These are phyloP conservation scores for Epinotia demarniana DNA, from an alignment of 2,888 invertebrate species.

Conservation along the genomic window DNA sequence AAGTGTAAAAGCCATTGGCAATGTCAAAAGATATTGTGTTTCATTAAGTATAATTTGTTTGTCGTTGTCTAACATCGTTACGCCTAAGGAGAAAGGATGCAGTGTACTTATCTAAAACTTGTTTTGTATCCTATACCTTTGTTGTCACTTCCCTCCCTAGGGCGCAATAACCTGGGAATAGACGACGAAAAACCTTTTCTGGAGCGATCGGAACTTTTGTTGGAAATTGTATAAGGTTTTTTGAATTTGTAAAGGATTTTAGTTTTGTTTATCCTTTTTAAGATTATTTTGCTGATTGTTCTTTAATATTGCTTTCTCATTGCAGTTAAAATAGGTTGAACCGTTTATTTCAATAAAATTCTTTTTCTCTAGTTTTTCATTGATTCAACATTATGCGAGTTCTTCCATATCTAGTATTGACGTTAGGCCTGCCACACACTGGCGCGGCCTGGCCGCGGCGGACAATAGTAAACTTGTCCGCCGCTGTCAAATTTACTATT, in stretches of 20 bases:
- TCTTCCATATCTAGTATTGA: no score
- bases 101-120: background rate
- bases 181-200: background rate
- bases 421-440: no score
- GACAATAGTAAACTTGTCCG: no score
- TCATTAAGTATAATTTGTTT: no score
- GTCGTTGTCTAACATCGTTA: background rate
- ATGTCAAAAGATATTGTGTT: no score
- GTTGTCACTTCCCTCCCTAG: constrained; percentile 23
- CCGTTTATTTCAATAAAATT: no score
- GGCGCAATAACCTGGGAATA: background rate
- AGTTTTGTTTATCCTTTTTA: background rate
- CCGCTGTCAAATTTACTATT: no score
- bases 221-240: constrained; percentile 1
- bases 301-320: background rate
- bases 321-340: no score
- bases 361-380: background rate
- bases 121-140: constrained; percentile 12
- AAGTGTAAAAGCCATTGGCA: no score
- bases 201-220: background rate
- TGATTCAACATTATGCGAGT: background rate
- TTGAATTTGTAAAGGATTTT: background rate
- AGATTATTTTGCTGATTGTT: background rate
- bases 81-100: background rate
- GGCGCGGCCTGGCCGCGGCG: no score